Evolutionary conservation across 2,888 invertebrate species (phyloP).

Genomic region (Acrocera orbiculus): DNA sequence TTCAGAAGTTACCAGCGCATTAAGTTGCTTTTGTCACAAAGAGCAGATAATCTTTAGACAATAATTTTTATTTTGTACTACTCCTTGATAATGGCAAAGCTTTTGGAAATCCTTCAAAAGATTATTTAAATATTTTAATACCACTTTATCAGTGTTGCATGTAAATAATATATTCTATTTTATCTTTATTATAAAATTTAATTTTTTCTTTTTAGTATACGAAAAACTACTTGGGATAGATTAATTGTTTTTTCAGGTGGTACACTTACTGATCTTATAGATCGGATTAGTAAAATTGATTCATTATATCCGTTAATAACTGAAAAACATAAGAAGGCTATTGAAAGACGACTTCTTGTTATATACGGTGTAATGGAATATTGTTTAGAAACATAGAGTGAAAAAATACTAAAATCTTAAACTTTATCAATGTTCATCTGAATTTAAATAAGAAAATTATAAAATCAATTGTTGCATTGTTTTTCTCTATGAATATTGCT

Average conservation of each 20-base stretch:
- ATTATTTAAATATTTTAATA: conserved; percentile 79
- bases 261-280: conserved; percentile 45
- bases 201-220: conserved; percentile 25
- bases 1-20: no score
- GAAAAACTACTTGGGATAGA: conserved; percentile 52
- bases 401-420: conserved; percentile 14
- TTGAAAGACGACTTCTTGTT: conserved; percentile 57
- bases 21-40: no score
- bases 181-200: not conserved
- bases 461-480: no score
- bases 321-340: conserved; percentile 51
- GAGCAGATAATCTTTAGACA: no score
- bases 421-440: no score
- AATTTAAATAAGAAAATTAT: no score
- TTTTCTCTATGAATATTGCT: no score
- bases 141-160: conserved; percentile 89
- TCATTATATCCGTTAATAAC: conserved; percentile 43
- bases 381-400: conserved; percentile 46
- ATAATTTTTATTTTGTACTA: no score
- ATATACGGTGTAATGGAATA: conserved; percentile 60
- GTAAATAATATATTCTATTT: conserved; percentile 47
- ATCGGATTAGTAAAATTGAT: conserved; percentile 35
- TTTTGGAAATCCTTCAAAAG: conserved; percentile 70
- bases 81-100: conserved; percentile 92
- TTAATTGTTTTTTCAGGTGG: conserved; percentile 55